Base-by-base conservation (phyloP, 92 coral and sea anemone species). In the Pocillopora meandrina region DNA sequence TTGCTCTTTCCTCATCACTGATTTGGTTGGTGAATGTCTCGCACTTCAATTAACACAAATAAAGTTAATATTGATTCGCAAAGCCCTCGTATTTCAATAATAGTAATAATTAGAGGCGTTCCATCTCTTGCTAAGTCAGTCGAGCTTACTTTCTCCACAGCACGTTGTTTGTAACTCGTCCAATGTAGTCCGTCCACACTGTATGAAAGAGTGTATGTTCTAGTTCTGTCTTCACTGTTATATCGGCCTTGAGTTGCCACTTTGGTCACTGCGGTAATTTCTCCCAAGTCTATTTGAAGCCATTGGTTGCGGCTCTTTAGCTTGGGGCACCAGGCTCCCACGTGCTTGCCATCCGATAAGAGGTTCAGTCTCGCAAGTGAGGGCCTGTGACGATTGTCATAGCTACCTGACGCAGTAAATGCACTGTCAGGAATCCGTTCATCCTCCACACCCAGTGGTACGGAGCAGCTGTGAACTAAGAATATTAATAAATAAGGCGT, bases 401-500 rank as follows among this genome's bases (percentile, higher is more conserved):
- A 18, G n/a, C 70, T 63, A 47, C 56, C 5, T 0, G 91, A 88
- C 6, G 91, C 85, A 7, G 92, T 78, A 34, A 89, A 69, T 12
- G 89, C 76, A 64, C 85, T 57, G 84, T 79, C 70, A 8, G 92
- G 82, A 36, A 89, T 79, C 20, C 92, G 82, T 18, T 78, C 72
- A 58, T 89, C 92, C 58, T 89, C 88, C 31, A 89, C 19, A 5
- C 92, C 92, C 16, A 89, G 81, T 34, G 92, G 65, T 31, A 65
- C 75, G 17, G 92, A 69, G 67, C 91, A 88, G 47, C 85, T 84
- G 64, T 89, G 86, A 70, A 89, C 91, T 88, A 61, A n/a, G 56
- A 59, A 69, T 1, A 57, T 12, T 12, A 3, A 12, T 3, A 3
- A 59, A 7, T 12, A 42, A 2, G 5, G 52, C 52, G 52, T 42